These are phyloP conservation scores for Zaprionus vittiger DNA, from an alignment of 1,140 invertebrate genomes.

Conservation along the genomic window DNA sequence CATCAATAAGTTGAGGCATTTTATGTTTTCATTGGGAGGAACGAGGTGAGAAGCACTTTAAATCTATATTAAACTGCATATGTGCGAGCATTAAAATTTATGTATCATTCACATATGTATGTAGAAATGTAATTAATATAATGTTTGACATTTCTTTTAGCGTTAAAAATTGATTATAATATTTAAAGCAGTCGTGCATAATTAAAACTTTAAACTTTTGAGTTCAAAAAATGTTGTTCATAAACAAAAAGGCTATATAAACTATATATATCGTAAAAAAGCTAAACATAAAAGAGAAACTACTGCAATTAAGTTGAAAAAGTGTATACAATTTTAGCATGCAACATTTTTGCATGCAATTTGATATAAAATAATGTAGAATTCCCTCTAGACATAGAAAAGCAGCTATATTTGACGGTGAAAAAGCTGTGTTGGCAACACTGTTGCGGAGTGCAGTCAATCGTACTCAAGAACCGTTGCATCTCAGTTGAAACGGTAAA, in stretches of 20 bases:
- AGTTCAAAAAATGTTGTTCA: too few species aligned
- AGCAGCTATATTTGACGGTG: neutral
- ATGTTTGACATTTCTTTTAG: neutral
- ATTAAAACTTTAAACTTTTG: neutral
- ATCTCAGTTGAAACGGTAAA: neutral
- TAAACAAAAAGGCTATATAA: too few species aligned
- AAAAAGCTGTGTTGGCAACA: neutral
- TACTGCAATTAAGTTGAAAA: too few species aligned
- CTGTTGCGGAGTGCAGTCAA: neutral
- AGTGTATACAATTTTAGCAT: too few species aligned
- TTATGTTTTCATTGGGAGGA: neutral
- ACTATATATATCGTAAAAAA: too few species aligned
- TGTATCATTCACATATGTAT: too few species aligned
- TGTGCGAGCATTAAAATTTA: neutral
- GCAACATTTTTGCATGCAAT: too few species aligned
- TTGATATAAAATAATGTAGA: neutral
- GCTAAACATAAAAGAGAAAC: too few species aligned
- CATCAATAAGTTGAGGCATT: slow-evolving; percentile 2
- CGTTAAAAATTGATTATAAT: neutral
- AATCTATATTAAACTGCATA: slow-evolving; percentile 1
- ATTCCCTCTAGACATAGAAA: neutral
- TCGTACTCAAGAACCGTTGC: neutral
- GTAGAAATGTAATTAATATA: too few species aligned
- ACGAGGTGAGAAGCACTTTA: neutral
- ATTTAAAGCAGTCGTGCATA: neutral